A percentile compares a stretch with the other conserved stretches of the same genome.
Conservation (phyloP, 2,888 invertebrate species). For the Romanomermis culicivorax region DNA sequence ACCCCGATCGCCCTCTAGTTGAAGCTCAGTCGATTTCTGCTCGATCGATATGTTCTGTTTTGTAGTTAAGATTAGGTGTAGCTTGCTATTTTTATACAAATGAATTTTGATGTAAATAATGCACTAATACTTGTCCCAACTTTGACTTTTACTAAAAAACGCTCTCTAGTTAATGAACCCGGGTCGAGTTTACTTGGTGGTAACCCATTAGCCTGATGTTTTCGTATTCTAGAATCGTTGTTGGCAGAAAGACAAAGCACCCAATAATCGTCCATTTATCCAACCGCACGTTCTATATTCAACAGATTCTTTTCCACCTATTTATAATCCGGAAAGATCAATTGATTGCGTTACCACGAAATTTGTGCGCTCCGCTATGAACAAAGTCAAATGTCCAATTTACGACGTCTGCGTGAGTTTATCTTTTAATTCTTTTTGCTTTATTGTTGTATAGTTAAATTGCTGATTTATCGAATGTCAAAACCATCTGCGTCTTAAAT, state of each 20-base stretch:
- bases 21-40: background rate
- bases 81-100: too few species aligned
- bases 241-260: background rate
- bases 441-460: background rate
- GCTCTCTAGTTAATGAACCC: too few species aligned
- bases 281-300: slow-evolving; percentile 89
- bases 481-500: too few species aligned
- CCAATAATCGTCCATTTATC: slow-evolving; percentile 53
- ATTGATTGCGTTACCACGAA: slow-evolving; percentile 72
- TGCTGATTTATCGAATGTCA: too few species aligned
- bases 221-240: background rate
- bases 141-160: too few species aligned
- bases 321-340: slow-evolving; percentile 77
- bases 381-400: slow-evolving; percentile 97
- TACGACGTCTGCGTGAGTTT: slow-evolving; percentile 64
- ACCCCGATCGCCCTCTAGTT: too few species aligned
- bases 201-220: too few species aligned
- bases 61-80: background rate
- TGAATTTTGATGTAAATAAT: too few species aligned
- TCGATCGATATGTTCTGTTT: background rate
- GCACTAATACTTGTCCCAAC: too few species aligned
- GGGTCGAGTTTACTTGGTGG: too few species aligned
- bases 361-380: slow-evolving; percentile 96
- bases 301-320: slow-evolving; percentile 64
- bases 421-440: background rate